These are phyloP conservation scores for Amphipyra tragopoginis DNA, from an alignment of 2,888 invertebrate genomes.

Conservation along the genomic window DNA sequence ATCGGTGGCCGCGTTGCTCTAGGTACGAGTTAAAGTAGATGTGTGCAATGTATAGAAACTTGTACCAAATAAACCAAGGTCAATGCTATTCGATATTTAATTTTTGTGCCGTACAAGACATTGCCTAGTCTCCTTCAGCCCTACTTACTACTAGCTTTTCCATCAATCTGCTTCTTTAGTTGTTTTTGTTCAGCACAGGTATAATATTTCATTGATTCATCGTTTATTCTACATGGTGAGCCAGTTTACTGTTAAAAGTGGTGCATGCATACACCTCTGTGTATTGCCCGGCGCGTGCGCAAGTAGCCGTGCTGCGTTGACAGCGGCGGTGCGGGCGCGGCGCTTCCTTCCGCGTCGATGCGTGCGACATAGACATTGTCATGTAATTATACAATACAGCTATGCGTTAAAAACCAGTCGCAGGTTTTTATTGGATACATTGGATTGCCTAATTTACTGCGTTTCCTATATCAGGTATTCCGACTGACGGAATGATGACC, in stretches of 20 bases:
- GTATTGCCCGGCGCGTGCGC: conserved; percentile 10
- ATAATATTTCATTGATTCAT: too few species aligned
- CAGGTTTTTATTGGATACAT: conserved; percentile 19
- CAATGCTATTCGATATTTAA: too few species aligned
- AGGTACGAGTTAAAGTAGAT: too few species aligned
- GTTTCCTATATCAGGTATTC: conserved; percentile 21
- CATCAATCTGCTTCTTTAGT: too few species aligned
- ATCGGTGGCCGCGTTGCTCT: too few species aligned
- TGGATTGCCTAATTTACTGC: conserved; percentile 22
- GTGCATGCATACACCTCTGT: conserved; percentile 14
- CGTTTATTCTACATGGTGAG: too few species aligned
- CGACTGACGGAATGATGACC: neutral
- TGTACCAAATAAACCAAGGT: neutral
- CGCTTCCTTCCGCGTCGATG: conserved; percentile 57
- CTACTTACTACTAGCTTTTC: too few species aligned
- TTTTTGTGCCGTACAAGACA: too few species aligned
- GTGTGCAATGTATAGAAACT: too few species aligned
- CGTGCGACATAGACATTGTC: conserved; percentile 39
- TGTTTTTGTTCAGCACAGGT: too few species aligned
- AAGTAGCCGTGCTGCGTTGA: conserved; percentile 4
- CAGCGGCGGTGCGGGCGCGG: conserved; percentile 3
- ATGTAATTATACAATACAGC: conserved; percentile 30
- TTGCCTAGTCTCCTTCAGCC: too few species aligned
- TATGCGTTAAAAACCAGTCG: conserved; percentile 15
- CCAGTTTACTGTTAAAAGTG: neutral